Evolutionary conservation across 2,888 invertebrate species (phyloP).

Genomic region (Philereme transversata): DNA sequence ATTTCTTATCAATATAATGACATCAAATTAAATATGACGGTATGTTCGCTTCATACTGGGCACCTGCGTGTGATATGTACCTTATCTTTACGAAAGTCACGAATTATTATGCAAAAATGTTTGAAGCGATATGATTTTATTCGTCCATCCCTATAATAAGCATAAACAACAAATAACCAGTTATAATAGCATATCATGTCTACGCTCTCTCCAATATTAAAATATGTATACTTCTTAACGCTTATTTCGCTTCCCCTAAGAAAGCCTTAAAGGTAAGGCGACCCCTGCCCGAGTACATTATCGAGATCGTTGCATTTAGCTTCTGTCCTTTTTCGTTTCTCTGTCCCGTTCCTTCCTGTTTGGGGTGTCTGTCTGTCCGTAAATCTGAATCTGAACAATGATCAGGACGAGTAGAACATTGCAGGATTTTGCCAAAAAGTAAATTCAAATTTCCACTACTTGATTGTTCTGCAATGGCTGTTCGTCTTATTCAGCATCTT

Average conservation of each 20-base stretch:
- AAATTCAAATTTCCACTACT: neutral
- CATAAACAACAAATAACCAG: too few species aligned
- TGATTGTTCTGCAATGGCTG: too few species aligned
- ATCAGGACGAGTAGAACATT: neutral
- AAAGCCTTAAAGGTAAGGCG: slow-evolving; percentile 11
- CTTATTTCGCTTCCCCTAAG: slow-evolving; percentile 6
- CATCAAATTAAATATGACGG: too few species aligned
- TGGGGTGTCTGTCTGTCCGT: neutral
- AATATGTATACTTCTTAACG: neutral
- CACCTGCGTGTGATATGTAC: neutral
- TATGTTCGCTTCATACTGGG: too few species aligned
- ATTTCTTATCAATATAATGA: too few species aligned
- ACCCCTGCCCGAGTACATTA: slow-evolving; percentile 16
- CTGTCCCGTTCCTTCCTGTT: slow-evolving; percentile 25
- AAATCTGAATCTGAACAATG: neutral
- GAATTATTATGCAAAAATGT: neutral
- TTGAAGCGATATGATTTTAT: neutral
- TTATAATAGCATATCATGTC: neutral
- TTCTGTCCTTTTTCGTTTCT: slow-evolving; percentile 42
- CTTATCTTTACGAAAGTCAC: neutral
- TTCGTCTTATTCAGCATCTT: too few species aligned
- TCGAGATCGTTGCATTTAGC: slow-evolving; percentile 40
- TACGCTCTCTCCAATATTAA: neutral
- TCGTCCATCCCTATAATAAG: neutral
- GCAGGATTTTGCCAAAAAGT: neutral